Evolutionary conservation across 2,113 vertebrate species (phyloP), one percentile per base, ranked within the genome.

Genomic region (Ceyx melanurus): DNA sequence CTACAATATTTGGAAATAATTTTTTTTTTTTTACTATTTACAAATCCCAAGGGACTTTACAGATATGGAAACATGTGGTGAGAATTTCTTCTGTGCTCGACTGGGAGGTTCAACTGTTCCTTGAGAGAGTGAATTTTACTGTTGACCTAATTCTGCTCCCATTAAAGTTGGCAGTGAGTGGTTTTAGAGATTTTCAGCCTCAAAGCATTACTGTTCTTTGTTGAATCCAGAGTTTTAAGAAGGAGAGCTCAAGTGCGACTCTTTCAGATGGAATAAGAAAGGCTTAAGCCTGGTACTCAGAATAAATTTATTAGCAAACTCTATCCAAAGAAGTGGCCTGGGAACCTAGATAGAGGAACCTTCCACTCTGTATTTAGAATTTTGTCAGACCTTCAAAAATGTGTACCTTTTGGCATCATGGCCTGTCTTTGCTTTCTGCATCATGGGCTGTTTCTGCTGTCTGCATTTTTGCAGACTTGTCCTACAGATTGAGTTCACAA

Each of bases 141-240:
- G 62, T 65, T 96, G 88, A 94, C 92, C 93, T 95, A 93, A 93
- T 94, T 95, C 70, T 60, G 48, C 76, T 79, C 71, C 70, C 0
- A 14, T 83, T 80, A 61, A 78, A 92, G 73, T 88, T 93, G 88
- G 57, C 86, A 60, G 50, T 18, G 77, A 76, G 77, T 96, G 57
- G 77, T 86, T 93, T 96, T 92, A 86, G 88, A 91, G 86, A 90
- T 93, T 94, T 91, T 81, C 90, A 90, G 77, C 74, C 77, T 92
- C 83, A 90, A 88, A 94, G 90, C 58, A 6, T 93, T 95, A 79
- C 86, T 84, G 15, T 82, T 96, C 88, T 95, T 86, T 94, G 75
- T 92, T 84, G 88, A 92, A 90, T 93, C 77, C 83, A 53, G 61
- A 90, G 50, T 93, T 95, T 95, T 89, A 74, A 88, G 85, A 77